Percentiles rank a stretch among this genome's conserved stretches.
These are phyloP conservation scores for Meda fulgida DNA, from an alignment of 2,797 vertebrate species.

Conservation along the genomic window DNA sequence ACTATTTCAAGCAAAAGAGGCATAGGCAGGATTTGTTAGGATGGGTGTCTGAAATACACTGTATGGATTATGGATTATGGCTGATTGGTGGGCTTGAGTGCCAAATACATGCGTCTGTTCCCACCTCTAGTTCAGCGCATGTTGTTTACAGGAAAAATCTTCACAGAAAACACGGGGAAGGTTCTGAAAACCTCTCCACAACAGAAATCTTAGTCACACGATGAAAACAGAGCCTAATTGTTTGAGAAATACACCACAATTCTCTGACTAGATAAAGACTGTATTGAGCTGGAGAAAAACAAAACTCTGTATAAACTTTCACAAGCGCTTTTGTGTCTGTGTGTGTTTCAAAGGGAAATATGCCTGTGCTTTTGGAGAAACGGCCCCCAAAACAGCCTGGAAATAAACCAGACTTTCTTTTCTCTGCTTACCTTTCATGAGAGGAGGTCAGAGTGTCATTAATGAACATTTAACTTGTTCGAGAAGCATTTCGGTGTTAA, in stretches of 20 bases:
- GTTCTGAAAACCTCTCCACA: neutral
- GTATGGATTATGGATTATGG: neutral
- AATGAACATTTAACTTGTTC: neutral
- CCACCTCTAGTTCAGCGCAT: neutral
- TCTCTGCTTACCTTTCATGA: neutral
- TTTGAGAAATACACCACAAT: neutral
- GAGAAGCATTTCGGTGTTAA: neutral
- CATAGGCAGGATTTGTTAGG: neutral
- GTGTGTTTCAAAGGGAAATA: constrained; percentile 11
- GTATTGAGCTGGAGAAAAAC: constrained; percentile 1
- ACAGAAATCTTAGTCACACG: neutral
- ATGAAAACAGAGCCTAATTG: constrained; percentile 22
- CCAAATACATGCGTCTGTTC: neutral
- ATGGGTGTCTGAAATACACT: neutral
- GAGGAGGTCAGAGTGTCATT: neutral
- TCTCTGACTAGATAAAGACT: constrained; percentile 27
- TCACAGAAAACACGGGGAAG: neutral
- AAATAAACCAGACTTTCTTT: neutral
- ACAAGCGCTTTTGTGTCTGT: constrained; percentile 11
- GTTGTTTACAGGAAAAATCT: neutral
- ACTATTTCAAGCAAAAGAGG: neutral
- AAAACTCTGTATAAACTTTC: constrained; percentile 11
- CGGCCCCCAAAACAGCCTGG: neutral
- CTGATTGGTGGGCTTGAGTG: neutral
- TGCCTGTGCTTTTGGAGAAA: neutral